A percentile compares a stretch with the other conserved stretches of the same genome.
phyloP scores from a whole-genome alignment of 2,797 vertebrate species.

The Ispidina picta region DNA sequence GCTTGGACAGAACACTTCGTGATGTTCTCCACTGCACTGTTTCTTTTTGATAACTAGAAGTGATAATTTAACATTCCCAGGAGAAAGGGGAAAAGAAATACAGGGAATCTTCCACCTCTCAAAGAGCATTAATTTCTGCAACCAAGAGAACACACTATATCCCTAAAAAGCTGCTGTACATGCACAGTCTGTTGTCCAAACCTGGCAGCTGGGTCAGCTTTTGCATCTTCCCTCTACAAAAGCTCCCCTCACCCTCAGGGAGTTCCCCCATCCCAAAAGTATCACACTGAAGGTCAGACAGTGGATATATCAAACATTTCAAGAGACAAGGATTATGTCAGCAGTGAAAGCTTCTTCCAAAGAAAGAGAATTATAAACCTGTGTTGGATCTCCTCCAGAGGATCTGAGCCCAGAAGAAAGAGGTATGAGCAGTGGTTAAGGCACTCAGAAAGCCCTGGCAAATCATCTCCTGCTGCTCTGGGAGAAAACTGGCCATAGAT shows the following conservation, averaged over 20 bases:
- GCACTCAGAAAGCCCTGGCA: not conserved
- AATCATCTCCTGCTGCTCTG: not conserved
- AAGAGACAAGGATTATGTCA: not conserved
- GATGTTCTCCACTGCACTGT: not conserved
- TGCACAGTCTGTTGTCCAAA: not conserved
- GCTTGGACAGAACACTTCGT: accelerated
- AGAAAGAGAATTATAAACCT: not conserved
- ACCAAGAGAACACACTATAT: not conserved
- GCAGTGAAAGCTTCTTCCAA: not conserved
- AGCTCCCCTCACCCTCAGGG: not conserved
- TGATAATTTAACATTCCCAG: not conserved
- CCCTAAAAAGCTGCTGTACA: not conserved
- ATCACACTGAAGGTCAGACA: not conserved
- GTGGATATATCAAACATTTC: not conserved
- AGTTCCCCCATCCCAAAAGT: not conserved
- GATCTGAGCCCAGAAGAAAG: not conserved
- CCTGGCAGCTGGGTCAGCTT: not conserved
- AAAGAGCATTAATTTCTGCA: not conserved
- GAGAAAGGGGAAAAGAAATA: not conserved
- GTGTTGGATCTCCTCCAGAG: not conserved
- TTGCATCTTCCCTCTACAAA: not conserved
- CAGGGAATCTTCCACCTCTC: not conserved
- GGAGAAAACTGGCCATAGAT: not conserved
- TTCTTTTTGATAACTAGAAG: not conserved
- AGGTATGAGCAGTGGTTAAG: not conserved